These are phyloP conservation scores for Pangasius larnaudii DNA, from an alignment of 2,797 vertebrate species.

Conservation along the genomic window DNA sequence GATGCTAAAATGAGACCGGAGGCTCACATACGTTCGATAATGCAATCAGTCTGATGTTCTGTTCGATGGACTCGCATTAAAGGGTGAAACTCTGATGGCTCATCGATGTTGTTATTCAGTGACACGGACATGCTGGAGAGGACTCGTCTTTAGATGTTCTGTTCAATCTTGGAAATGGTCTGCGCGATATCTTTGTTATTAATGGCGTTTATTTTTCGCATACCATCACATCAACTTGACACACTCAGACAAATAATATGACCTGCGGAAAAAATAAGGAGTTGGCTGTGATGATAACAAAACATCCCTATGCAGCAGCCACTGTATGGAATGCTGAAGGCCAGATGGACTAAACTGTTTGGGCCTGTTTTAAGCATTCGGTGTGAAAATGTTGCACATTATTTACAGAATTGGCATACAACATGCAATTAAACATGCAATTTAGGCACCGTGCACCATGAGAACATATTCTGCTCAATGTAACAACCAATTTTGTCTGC, in stretches of 20 bases:
- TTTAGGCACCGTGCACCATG: background rate
- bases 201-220: background rate
- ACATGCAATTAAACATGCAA: background rate
- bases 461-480: background rate
- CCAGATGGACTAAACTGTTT: background rate
- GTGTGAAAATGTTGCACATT: background rate
- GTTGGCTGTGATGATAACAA: background rate
- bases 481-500: background rate
- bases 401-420: background rate
- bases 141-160: background rate
- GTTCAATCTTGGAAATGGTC: background rate
- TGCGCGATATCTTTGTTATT: background rate
- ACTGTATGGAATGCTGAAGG: background rate
- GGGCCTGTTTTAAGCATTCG: background rate
- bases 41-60: constrained; percentile 33
- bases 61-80: constrained; percentile 14
- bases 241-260: background rate
- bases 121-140: background rate
- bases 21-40: constrained; percentile 25
- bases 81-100: constrained; percentile 16
- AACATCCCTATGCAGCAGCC: background rate
- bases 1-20: constrained; percentile 33
- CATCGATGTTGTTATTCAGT: background rate
- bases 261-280: background rate
- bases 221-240: background rate